phyloP scores from a whole-genome alignment of 2,797 vertebrate genomes.

The Gastrophryne carolinensis region DNA sequence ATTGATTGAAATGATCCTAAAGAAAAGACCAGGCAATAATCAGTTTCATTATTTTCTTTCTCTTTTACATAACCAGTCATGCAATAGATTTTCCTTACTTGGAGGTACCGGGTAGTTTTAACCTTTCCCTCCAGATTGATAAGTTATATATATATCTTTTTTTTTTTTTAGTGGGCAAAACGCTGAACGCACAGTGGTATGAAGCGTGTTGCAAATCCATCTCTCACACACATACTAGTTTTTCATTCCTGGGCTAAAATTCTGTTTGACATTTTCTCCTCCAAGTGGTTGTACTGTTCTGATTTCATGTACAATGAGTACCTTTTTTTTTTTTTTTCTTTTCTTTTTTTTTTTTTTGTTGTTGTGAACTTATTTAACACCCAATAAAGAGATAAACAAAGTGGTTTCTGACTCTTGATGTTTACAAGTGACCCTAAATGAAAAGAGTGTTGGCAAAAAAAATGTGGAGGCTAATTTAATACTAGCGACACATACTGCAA shows the following conservation, averaged over 20 bases:
- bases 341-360: slow-evolving; percentile 97
- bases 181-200: slow-evolving; percentile 77
- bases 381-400: slow-evolving; percentile 80
- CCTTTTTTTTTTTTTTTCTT: slow-evolving; percentile 95
- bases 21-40: slow-evolving; percentile 64
- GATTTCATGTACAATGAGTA: slow-evolving; percentile 92
- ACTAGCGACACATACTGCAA: too few relatives aligned
- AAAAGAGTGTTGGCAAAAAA: too few relatives aligned
- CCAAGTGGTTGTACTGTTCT: slow-evolving; percentile 87
- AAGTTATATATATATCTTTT: not conserved
- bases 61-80: slow-evolving; percentile 51
- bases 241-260: slow-evolving; percentile 77
- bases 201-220: slow-evolving; percentile 75
- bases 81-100: slow-evolving; percentile 19
- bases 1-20: slow-evolving; percentile 45
- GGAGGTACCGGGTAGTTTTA: slow-evolving; percentile 71
- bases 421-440: too few relatives aligned
- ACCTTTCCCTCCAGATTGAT: slow-evolving; percentile 69
- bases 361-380: slow-evolving; percentile 99
- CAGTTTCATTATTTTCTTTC: slow-evolving; percentile 57
- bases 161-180: slow-evolving; percentile 71
- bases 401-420: too few relatives aligned
- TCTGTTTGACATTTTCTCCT: slow-evolving; percentile 63
- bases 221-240: slow-evolving; percentile 76
- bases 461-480: too few relatives aligned